A percentile compares a stretch with the other conserved stretches of the same genome.
Evolutionary conservation across 1,140 invertebrate species (phyloP).

Genomic region (Triops cancriformis): DNA sequence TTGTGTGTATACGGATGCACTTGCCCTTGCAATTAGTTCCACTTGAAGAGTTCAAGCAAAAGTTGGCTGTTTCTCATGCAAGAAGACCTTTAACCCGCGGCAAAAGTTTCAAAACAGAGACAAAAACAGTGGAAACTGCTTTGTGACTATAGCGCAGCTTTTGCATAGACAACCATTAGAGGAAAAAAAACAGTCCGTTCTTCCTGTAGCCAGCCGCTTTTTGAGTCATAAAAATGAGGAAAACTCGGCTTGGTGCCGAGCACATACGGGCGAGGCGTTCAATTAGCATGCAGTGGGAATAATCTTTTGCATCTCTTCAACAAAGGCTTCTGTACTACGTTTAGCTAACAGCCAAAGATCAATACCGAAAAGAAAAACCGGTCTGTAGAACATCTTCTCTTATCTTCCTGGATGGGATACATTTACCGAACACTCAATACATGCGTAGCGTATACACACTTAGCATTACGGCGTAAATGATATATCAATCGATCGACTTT

Average conservation of each 20-base stretch:
- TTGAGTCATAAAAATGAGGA: neutral
- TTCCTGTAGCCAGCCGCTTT: slow-evolving; percentile 2
- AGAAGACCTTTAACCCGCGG: neutral
- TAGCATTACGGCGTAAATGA: too few species aligned
- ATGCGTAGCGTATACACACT: too few species aligned
- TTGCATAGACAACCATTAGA: neutral
- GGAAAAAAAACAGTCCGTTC: neutral
- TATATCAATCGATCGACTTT: neutral
- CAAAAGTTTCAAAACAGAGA: neutral
- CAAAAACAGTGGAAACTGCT: neutral
- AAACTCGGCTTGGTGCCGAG: neutral
- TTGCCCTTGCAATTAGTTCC: neutral
- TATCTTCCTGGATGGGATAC: neutral
- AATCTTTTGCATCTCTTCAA: neutral
- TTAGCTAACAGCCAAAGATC: neutral
- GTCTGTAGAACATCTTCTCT: neutral
- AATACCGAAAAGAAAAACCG: neutral
- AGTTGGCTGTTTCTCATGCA: neutral
- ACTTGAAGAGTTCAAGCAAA: neutral
- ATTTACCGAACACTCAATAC: too few species aligned
- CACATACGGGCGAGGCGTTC: neutral
- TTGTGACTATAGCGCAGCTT: neutral
- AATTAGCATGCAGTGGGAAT: neutral
- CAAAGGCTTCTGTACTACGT: neutral
- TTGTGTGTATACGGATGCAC: neutral